Base-by-base conservation (phyloP, 2,888 invertebrate genomes). In the Tortricodes alternella region DNA sequence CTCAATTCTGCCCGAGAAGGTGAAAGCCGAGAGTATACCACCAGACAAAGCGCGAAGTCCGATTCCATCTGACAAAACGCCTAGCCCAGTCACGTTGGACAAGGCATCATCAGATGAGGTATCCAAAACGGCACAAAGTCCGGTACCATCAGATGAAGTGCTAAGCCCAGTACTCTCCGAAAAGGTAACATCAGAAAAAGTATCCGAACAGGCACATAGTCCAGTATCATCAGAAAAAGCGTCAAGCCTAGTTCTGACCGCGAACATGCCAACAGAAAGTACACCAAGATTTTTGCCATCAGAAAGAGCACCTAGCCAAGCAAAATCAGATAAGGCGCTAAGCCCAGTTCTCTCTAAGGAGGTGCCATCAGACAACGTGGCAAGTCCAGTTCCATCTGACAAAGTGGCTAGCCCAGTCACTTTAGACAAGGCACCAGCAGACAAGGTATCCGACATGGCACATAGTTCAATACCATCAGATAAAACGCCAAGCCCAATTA, bases 21-120 rank as follows among this genome's bases (percentile, higher is more conserved):
- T 11, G n/a, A n/a, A n/a, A n/a, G 18, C 39, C 16, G 38, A 64
- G 61, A 50, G 58, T 49, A 6, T 46, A 0, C 38, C 39, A 44
- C 58, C 1, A 21, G 52, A 48, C 1, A 49, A 44, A 15, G 34
- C 15, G 6, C 4, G 2, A 2, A 46, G 46, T 9, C 34, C 21
- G 0, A 13, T 1, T 2, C 24, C 21, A 6, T 35, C 46, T 9
- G 57, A 46, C 1, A 27, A 19, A 19, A 18, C 27, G 0, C 9
- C 37, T 2, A 35, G 35, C 35, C 23, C 24, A 3, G 19, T 6
- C 0, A 11, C 16, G 3, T 24, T 23, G 1, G 46, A 35, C 0
- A 46, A 13, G n/a, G 23, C 9, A 13, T 18, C 23, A 13, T n/a
- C n/a, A n/a, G n/a, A n/a, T n/a, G n/a, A n/a, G n/a, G n/a, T n/a